Conservation (phyloP, 2,113 vertebrate species). For the Hemibates koningsi region DNA sequence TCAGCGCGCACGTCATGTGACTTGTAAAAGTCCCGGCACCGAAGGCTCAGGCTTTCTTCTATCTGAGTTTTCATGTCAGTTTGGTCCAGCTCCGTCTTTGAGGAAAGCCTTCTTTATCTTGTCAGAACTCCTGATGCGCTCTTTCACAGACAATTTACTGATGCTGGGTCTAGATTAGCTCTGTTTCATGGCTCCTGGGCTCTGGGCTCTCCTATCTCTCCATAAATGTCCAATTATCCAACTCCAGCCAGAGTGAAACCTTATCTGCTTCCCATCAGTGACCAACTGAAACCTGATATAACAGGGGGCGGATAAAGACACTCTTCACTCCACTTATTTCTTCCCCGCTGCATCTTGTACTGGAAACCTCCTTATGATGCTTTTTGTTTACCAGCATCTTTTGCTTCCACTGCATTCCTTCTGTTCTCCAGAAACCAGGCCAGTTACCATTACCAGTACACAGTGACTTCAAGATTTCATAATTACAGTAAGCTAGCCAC, state of each 20-base stretch:
- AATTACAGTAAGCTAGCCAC: conserved; percentile 16
- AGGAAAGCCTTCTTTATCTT: conserved; percentile 63
- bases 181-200: conserved; percentile 66
- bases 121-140: conserved; percentile 66
- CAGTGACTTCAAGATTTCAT: background rate
- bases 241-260: conserved; percentile 59
- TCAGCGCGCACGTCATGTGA: background rate
- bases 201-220: conserved; percentile 57
- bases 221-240: conserved; percentile 72
- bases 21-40: background rate
- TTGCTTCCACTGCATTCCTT: background rate
- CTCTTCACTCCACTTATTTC: conserved; percentile 14
- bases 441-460: background rate
- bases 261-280: conserved; percentile 67
- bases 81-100: conserved; percentile 39
- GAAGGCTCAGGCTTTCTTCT: background rate
- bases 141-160: conserved; percentile 69
- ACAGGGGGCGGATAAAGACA: conserved; percentile 35
- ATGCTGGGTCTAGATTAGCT: conserved; percentile 64
- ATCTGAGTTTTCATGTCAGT: conserved; percentile 30
- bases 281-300: conserved; percentile 48
- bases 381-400: background rate
- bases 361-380: background rate
- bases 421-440: background rate
- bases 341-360: background rate